Conservation (phyloP, 2,888 invertebrate species). For the Lochmaea crataegi region DNA sequence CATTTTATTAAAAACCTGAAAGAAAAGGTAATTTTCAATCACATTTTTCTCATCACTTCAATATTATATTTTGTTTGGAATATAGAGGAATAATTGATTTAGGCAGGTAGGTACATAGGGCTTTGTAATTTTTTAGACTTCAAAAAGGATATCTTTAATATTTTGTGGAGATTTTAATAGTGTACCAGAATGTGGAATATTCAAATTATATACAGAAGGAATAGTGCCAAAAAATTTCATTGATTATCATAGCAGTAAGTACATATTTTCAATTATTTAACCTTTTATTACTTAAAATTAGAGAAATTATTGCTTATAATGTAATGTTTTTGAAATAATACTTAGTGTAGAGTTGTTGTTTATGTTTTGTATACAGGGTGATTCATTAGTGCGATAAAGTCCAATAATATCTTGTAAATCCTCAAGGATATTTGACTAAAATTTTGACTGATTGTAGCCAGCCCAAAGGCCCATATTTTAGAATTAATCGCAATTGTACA, state of each 20-base stretch:
- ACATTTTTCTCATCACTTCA: background rate
- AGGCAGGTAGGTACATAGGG: background rate
- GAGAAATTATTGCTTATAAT: too few species aligned
- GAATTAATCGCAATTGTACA: too few species aligned
- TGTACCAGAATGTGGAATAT: conserved; percentile 85
- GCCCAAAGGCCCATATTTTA: too few species aligned
- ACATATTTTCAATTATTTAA: conserved; percentile 12
- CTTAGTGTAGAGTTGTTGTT: too few species aligned
- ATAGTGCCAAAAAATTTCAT: conserved; percentile 72
- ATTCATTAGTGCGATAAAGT: too few species aligned
- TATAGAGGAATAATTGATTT: background rate
- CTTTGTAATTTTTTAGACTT: conserved; percentile 58
- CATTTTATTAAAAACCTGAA: conserved; percentile 67
- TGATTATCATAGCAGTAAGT: conserved; percentile 86
- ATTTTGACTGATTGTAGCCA: too few species aligned
- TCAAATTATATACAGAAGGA: conserved; percentile 80
- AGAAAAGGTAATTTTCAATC: conserved; percentile 54
- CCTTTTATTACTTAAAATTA: too few species aligned
- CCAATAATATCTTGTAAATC: too few species aligned
- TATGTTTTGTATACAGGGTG: too few species aligned
- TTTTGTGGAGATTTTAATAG: conserved; percentile 96
- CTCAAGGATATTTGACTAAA: too few species aligned
- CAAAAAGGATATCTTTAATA: conserved; percentile 73
- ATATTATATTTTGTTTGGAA: background rate
- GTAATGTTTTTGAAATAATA: too few species aligned